These are phyloP conservation scores for Mimumesa dahlbomi DNA, from an alignment of 2,888 invertebrate genomes.

Conservation along the genomic window DNA sequence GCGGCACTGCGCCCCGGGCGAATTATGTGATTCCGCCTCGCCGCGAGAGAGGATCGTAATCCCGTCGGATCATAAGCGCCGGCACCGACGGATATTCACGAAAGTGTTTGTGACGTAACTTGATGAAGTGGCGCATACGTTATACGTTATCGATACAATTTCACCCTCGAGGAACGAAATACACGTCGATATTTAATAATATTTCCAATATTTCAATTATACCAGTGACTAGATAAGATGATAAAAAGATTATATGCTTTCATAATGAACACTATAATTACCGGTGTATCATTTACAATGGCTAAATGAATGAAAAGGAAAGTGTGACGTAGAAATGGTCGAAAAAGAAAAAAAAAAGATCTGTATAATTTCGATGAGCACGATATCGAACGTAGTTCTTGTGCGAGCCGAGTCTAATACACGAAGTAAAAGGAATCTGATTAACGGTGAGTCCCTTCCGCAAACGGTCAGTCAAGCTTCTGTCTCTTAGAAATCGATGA, in stretches of 20 bases:
- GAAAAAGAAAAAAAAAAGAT: too few species aligned
- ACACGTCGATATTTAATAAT: too few species aligned
- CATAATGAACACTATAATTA: constrained; percentile 24
- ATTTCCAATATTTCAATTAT: too few species aligned
- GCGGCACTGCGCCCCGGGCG: constrained; percentile 41
- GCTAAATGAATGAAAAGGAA: constrained; percentile 23
- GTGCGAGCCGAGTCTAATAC: background rate
- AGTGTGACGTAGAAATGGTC: constrained; percentile 7
- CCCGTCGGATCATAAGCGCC: constrained; percentile 25
- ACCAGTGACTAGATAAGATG: too few species aligned
- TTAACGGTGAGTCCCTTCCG: constrained; percentile 31
- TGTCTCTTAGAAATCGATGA: constrained; percentile 60
- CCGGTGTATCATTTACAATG: constrained; percentile 12
- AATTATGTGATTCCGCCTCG: constrained; percentile 51
- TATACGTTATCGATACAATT: too few species aligned
- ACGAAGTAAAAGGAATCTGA: constrained; percentile 36
- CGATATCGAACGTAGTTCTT: background rate
- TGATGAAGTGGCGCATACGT: too few species aligned
- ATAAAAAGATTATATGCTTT: background rate
- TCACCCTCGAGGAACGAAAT: too few species aligned
- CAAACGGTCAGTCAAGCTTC: constrained; percentile 31
- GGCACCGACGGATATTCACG: background rate
- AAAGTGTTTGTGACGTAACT: constrained; percentile 10
- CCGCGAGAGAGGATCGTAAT: constrained; percentile 20
- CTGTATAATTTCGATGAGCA: background rate